Evolutionary conservation across 2,797 vertebrate species (phyloP).

Genomic region (Rhincodon typus): DNA sequence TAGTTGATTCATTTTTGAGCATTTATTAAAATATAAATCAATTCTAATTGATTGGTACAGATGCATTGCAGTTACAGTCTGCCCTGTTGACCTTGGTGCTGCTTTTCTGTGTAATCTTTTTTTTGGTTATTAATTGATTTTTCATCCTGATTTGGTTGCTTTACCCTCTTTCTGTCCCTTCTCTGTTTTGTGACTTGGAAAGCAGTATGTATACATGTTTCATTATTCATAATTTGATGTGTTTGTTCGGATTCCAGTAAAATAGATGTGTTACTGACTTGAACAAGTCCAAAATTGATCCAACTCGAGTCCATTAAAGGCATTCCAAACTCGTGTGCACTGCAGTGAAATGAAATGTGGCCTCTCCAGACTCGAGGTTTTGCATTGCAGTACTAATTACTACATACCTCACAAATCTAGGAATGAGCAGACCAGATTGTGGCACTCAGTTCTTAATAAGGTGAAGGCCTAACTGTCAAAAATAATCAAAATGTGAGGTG

Average conservation of each 20-base stretch:
- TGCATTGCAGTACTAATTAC: neutral
- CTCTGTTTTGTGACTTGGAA: neutral
- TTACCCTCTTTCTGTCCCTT: neutral
- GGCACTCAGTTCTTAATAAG: neutral
- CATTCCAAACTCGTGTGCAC: neutral
- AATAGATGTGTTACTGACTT: neutral
- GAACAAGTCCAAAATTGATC: neutral
- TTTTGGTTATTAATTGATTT: neutral
- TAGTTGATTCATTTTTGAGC: neutral
- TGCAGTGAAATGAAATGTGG: neutral
- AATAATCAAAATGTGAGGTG: slow-evolving; percentile 14
- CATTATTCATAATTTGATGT: neutral
- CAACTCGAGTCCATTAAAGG: neutral
- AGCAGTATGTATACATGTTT: neutral
- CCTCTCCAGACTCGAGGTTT: neutral
- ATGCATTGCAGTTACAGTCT: neutral
- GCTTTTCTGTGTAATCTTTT: too few species aligned
- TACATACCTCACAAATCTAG: neutral
- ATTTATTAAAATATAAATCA: neutral
- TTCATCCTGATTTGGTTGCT: neutral
- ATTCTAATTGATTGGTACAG: neutral
- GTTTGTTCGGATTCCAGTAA: neutral
- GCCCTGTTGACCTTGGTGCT: neutral
- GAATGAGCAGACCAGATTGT: slow-evolving; percentile 5
- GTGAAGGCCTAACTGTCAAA: slow-evolving; percentile 23